A percentile compares a stretch with the other conserved stretches of the same genome.
Evolutionary conservation across 1,140 invertebrate genomes (phyloP).

Genomic region (Mizuhopecten yessoensis): DNA sequence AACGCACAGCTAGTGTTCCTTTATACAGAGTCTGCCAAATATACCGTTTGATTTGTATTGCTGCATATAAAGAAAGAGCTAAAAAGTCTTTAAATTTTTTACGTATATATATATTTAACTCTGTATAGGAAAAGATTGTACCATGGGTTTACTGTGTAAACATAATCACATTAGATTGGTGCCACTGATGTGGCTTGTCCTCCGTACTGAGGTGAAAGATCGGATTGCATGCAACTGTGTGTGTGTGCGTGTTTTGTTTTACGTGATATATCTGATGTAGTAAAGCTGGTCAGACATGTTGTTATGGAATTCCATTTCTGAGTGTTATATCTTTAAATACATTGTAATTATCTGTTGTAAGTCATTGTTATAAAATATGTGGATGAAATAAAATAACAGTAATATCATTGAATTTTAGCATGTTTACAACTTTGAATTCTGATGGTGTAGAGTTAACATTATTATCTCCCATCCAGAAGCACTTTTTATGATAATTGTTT

Average conservation of each 20-base stretch:
- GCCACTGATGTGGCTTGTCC: not conserved
- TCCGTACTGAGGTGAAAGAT: not conserved
- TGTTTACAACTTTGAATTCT: not conserved
- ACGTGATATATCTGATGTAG: not conserved
- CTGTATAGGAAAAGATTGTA: not conserved
- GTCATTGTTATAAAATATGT: not conserved
- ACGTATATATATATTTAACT: not conserved
- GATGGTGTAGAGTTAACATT: not conserved
- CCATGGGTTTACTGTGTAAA: not conserved
- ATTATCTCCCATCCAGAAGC: too few relatives aligned
- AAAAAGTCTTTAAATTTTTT: constrained; percentile 16
- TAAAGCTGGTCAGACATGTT: not conserved
- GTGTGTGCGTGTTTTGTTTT: not conserved
- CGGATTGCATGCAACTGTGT: not conserved
- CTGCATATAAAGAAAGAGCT: constrained; percentile 25
- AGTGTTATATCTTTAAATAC: not conserved
- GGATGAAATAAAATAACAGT: not conserved
- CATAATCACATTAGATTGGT: too few relatives aligned
- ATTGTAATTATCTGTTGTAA: constrained; percentile 23
- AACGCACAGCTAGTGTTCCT: constrained; percentile 24
- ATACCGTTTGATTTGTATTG: constrained; percentile 10
- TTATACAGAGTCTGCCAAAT: constrained; percentile 38
- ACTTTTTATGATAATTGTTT: too few relatives aligned
- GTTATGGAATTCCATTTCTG: not conserved
- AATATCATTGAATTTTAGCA: not conserved